Evolutionary conservation across 2,888 invertebrate species (phyloP).

Genomic region (Carpatolechia fugitivella): DNA sequence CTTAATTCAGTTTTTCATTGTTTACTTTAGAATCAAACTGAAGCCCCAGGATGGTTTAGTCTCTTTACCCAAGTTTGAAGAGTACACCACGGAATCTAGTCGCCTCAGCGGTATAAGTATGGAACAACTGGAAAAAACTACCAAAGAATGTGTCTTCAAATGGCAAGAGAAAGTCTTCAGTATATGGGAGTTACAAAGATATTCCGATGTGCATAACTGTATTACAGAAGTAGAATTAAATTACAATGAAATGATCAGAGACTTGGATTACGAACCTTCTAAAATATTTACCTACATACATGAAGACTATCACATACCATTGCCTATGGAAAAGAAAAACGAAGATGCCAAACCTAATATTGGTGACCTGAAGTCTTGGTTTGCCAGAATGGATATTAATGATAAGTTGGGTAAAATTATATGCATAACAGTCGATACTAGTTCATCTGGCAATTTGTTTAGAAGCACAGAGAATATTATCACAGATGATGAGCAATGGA

Average conservation of each 20-base stretch:
- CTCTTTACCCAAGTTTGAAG: slow-evolving; percentile 60
- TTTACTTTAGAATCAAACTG: slow-evolving; percentile 47
- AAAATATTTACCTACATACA: slow-evolving; percentile 79
- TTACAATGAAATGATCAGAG: slow-evolving; percentile 48
- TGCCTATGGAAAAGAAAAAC: slow-evolving; percentile 41
- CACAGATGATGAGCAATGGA: slow-evolving; percentile 46
- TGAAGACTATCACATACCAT: slow-evolving; percentile 73
- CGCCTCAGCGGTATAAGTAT: slow-evolving; percentile 25
- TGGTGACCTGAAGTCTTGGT: slow-evolving; percentile 37
- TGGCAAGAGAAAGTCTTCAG: slow-evolving; percentile 89
- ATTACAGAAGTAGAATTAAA: slow-evolving; percentile 75
- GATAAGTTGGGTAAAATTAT: slow-evolving; percentile 32
- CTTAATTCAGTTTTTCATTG: background rate
- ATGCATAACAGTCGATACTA: slow-evolving; percentile 30
- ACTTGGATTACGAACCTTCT: slow-evolving; percentile 46
- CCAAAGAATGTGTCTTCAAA: slow-evolving; percentile 65
- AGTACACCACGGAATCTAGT: slow-evolving; percentile 43
- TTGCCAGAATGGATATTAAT: slow-evolving; percentile 42
- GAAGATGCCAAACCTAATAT: slow-evolving; percentile 23
- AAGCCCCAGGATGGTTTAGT: slow-evolving; percentile 53
- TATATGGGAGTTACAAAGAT: slow-evolving; percentile 79
- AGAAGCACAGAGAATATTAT: slow-evolving; percentile 49
- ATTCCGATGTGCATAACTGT: slow-evolving; percentile 81
- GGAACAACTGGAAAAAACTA: slow-evolving; percentile 34
- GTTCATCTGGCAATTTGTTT: slow-evolving; percentile 51